A percentile compares a stretch with the other conserved stretches of the same genome.
phyloP scores from a whole-genome alignment of 2,888 invertebrate genomes.

The Spodoptera littoralis region DNA sequence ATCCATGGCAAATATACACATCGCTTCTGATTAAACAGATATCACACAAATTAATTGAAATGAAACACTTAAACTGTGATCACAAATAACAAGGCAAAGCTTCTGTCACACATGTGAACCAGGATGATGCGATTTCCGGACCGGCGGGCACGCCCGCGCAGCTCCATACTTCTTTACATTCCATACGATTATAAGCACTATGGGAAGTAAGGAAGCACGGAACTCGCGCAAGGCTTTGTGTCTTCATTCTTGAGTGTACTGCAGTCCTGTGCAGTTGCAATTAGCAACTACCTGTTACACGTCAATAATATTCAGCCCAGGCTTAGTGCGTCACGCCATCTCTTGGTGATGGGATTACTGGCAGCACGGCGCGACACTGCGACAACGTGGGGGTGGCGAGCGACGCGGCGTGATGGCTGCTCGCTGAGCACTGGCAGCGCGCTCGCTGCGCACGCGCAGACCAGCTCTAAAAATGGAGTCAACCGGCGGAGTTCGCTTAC shows the following conservation, averaged over 20 bases:
- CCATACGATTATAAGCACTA: slow-evolving; percentile 95
- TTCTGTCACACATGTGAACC: slow-evolving; percentile 68
- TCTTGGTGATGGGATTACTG: slow-evolving; percentile 61
- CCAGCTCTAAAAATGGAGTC: slow-evolving; percentile 89
- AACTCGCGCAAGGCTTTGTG: slow-evolving; percentile 90
- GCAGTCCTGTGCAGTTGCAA: slow-evolving; percentile 56
- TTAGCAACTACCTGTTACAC: slow-evolving; percentile 56
- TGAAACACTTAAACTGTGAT: slow-evolving; percentile 62
- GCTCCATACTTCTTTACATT: slow-evolving; percentile 99
- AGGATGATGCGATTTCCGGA: slow-evolving; percentile 67
- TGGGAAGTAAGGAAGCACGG: slow-evolving; percentile 99
- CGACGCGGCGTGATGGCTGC: slow-evolving; percentile 86
- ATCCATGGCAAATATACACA: slow-evolving; percentile 47
- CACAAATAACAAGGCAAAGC: slow-evolving; percentile 64
- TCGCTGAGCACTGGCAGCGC: slow-evolving; percentile 84
- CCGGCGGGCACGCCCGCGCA: slow-evolving; percentile 85
- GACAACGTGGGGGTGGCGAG: slow-evolving; percentile 75
- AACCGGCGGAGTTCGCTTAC: slow-evolving; percentile 87
- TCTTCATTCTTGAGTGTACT: slow-evolving; percentile 73
- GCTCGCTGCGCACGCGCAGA: slow-evolving; percentile 86
- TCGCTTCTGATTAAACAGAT: slow-evolving; percentile 42
- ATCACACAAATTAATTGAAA: slow-evolving; percentile 57
- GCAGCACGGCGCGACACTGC: slow-evolving; percentile 63
- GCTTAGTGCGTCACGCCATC: slow-evolving; percentile 67
- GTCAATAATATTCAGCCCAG: slow-evolving; percentile 37